Conservation (phyloP, 2,113 vertebrate species). For the Halichoeres trimaculatus region DNA sequence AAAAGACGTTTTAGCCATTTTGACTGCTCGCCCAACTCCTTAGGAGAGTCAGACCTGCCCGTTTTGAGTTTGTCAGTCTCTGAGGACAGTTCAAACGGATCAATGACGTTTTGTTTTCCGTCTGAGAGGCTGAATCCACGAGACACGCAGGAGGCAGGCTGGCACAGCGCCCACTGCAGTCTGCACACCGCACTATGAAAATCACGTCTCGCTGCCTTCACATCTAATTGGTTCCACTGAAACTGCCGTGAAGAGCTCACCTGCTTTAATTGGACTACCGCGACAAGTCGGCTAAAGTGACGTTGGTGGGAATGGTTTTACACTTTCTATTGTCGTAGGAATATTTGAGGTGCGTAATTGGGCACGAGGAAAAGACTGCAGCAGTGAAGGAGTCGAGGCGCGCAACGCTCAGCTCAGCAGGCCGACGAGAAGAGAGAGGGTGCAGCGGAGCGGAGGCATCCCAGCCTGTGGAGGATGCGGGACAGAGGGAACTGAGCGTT, state of each 20-base stretch:
- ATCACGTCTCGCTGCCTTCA: slow-evolving; percentile 41
- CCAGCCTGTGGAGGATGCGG: slow-evolving; percentile 36
- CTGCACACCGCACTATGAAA: slow-evolving; percentile 36
- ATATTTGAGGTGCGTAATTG: slow-evolving; percentile 23
- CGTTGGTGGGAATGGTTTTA: slow-evolving; percentile 17
- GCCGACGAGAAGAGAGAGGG: slow-evolving; percentile 3
- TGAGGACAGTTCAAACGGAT: neutral
- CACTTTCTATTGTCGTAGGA: neutral
- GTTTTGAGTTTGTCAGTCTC: neutral
- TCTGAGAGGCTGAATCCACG: neutral
- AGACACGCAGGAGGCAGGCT: slow-evolving; percentile 25
- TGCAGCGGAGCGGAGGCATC: slow-evolving; percentile 17
- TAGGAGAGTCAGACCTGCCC: neutral
- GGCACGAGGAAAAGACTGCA: slow-evolving; percentile 1
- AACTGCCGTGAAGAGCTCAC: slow-evolving; percentile 29
- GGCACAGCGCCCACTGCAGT: slow-evolving; percentile 61
- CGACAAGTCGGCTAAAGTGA: slow-evolving; percentile 51
- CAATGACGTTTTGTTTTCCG: neutral
- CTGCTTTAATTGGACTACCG: slow-evolving; percentile 61
- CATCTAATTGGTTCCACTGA: slow-evolving; percentile 52
- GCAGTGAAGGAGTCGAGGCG: neutral
- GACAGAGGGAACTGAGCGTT: slow-evolving; percentile 10
- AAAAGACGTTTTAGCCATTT: slow-evolving; percentile 9
- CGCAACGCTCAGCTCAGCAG: slow-evolving; percentile 22
- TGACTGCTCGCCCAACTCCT: neutral